Base-by-base conservation (phyloP, 1,140 invertebrate species). In the Leptinotarsa undecemlineata region DNA sequence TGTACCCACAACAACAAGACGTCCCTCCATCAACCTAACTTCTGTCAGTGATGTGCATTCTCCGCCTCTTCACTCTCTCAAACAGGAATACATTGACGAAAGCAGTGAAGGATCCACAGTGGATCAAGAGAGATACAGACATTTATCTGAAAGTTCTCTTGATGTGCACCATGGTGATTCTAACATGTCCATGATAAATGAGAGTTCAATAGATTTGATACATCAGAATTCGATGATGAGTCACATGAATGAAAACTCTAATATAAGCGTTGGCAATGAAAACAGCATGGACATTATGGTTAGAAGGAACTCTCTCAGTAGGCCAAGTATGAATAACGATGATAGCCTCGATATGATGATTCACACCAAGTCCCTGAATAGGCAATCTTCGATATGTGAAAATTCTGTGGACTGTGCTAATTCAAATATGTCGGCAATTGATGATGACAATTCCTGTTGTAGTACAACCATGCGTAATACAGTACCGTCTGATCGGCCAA, bases 81-180 rank as follows among this genome's bases (percentile, higher is more conserved):
- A 94, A 81, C 91, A 91, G 57, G 92, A 94, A 84, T 85, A 90
- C 3, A 81, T 90, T 2, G 92, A 93, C 80, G 92, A 93, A 74
- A 90, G 88, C 74, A 92, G 90, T 76, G 90, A 92, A 69, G 88
- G 87, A 73, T 89, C 88, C 63, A 84, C 90, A 33, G 75, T 86
- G 8, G 86, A 86, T 23, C 77, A 78, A 47, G 80, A 76, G n/a
- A 76, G 82, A 2, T 84, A 81, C 74, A 73, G 84, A 60, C 79
- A 83, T 77, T 77, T 82, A 64, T 83, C 85, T 67, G 82, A 86
- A 76, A 86, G 83, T 77, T 85, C 84, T n/a, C 77, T 86, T 64
- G 85, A 86, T 71, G 84, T 85, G 0, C 82, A 85, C 72, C 81
- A 82, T 26, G 83, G 84, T 11, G 83, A 85, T 68, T 82, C 84